These are phyloP conservation scores for Prenolepis imparis DNA, from an alignment of 2,888 invertebrate species.

Conservation along the genomic window DNA sequence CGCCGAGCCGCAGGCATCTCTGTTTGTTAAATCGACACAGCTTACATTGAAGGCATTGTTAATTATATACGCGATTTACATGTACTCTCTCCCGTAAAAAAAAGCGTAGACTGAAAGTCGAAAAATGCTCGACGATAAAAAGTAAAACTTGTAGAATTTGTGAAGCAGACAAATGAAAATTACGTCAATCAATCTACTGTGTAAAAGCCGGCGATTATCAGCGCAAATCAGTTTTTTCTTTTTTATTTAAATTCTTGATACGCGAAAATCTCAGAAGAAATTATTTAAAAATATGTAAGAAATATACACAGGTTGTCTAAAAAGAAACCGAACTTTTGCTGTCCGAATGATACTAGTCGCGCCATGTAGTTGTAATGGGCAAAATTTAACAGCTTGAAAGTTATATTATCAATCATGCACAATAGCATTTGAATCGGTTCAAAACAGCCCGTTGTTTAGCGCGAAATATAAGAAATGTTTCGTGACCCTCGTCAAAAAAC, in stretches of 20 bases:
- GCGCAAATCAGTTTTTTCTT: neutral
- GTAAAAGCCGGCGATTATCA: neutral
- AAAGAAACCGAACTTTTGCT: too few relatives aligned
- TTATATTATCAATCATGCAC: too few relatives aligned
- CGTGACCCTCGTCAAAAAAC: too few relatives aligned
- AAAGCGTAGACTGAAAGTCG: neutral
- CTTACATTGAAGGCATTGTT: neutral
- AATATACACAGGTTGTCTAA: too few relatives aligned
- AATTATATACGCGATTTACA: neutral
- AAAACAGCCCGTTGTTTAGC: too few relatives aligned
- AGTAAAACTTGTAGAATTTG: neutral
- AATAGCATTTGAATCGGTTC: too few relatives aligned
- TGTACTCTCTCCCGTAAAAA: neutral
- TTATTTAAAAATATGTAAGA: neutral
- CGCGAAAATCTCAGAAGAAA: neutral
- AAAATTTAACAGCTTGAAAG: too few relatives aligned
- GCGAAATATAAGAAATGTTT: too few relatives aligned
- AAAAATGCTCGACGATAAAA: neutral
- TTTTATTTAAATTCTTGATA: neutral
- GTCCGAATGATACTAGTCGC: too few relatives aligned
- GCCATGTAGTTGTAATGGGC: too few relatives aligned
- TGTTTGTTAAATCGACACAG: neutral
- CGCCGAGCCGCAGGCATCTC: neutral
- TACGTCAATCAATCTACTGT: neutral
- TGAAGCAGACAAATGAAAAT: neutral